phyloP scores from a whole-genome alignment of 1,140 invertebrate genomes.

The Rhopalosiphum padi region DNA sequence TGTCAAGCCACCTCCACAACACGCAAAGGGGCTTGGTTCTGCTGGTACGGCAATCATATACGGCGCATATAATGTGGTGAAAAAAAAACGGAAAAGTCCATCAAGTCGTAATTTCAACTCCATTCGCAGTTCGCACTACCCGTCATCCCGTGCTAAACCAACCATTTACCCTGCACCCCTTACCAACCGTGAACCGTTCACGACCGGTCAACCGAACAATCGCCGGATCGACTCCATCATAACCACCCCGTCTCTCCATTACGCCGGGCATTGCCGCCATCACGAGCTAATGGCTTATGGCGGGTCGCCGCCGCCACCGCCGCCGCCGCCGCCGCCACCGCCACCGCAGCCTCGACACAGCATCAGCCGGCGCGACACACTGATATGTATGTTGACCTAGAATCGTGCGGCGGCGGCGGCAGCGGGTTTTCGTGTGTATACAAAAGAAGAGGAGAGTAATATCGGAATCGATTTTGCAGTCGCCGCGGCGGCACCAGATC shows the following conservation, averaged over 20 bases:
- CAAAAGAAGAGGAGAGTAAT: slow-evolving; percentile 47
- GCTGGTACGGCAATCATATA: no score
- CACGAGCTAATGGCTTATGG: neutral
- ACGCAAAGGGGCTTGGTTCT: no score
- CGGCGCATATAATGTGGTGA: no score
- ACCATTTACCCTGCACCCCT: neutral
- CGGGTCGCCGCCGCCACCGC: neutral
- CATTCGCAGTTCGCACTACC: neutral
- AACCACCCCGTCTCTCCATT: neutral
- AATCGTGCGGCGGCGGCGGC: neutral
- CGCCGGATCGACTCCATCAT: neutral
- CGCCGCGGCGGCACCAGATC: slow-evolving; percentile 25
- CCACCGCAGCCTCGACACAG: neutral
- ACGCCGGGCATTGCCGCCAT: neutral
- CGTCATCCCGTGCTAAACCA: neutral
- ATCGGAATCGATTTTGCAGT: slow-evolving; percentile 54
- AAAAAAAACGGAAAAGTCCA: neutral
- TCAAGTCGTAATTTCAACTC: neutral
- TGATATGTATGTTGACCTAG: slow-evolving; percentile 51
- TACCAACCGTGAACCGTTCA: neutral
- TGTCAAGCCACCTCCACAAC: neutral
- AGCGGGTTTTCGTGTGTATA: neutral
- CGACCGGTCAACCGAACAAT: neutral
- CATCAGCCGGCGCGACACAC: slow-evolving; percentile 21
- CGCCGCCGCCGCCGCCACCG: neutral